Evolutionary conservation across 1,140 invertebrate genomes (phyloP), one percentile per base, ranked within the genome.

Genomic region (Neodiprion pinetum): DNA sequence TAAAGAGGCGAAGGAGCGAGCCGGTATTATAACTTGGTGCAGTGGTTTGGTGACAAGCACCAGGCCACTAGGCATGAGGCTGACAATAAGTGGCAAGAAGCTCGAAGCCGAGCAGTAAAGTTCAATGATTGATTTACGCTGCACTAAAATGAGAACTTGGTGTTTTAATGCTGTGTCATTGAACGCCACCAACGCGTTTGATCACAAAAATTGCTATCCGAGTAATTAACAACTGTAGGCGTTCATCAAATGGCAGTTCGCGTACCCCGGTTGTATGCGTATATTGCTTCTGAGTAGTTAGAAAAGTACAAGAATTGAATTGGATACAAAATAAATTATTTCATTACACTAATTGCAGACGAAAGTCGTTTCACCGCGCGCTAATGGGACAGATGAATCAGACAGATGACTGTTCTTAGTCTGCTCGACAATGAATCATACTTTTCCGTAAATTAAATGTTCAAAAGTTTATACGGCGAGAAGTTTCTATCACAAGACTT

Each of bases 71-170:
- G 28, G 28, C 28, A 40, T 40, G 28, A 40, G 28, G 28, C 5
- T 40, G 28, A 40, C 5, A 40, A 40, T 61, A 9, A 61, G n/a
- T 61, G 53, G 53, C n/a, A 61, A 61, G 53, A 17, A 61, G 53
- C 53, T 61, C 9, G 53, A 14, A 61, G n/a, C 53, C 53, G 4
- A 12, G 53, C 53, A 8, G 53, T 17, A 61, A 61, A 61, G 11
- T 61, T 61, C 53, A 9, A 61, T 61, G 53, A 61, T 61, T 61
- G 53, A 61, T 61, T 61, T 61, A 61, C n/a, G n/a, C 53, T 14
- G 53, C 53, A 12, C n/a, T 61, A 61, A 61, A 61, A 61, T 9
- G 53, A 61, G 28, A 40, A 5, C 28, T 61, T 12, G 53, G 8
- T 12, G 9, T 61, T 61, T 61, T 61, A 61, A 61, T 9, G 53